phyloP scores from a whole-genome alignment of 1,140 invertebrate species.

The Luehdorfia chinensis region DNA sequence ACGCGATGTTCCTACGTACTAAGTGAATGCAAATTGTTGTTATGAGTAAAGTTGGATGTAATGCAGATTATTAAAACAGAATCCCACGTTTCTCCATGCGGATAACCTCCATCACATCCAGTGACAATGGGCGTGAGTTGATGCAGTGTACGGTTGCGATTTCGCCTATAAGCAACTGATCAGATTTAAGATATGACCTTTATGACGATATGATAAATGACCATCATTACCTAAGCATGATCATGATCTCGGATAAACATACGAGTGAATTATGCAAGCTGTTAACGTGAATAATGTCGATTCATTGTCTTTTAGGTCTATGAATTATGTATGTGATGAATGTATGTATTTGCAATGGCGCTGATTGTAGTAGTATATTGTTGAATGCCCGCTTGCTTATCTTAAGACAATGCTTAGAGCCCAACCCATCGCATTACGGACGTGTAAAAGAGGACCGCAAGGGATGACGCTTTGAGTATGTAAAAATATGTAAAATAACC shows the following conservation, averaged over 20 bases:
- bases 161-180: too few relatives aligned
- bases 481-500: background rate
- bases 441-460: background rate
- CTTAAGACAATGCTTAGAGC: constrained; percentile 8
- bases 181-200: too few relatives aligned
- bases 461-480: background rate
- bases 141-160: too few relatives aligned
- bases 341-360: background rate
- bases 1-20: too few relatives aligned
- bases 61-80: background rate
- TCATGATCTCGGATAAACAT: too few relatives aligned
- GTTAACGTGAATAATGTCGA: background rate
- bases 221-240: too few relatives aligned
- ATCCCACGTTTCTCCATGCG: background rate
- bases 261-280: too few relatives aligned
- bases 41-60: background rate
- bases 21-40: background rate
- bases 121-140: constrained; percentile 1
- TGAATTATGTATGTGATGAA: constrained; percentile 9
- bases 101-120: constrained; percentile 3
- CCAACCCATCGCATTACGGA: constrained; percentile 4
- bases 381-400: background rate
- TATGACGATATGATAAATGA: too few relatives aligned
- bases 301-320: background rate
- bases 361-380: background rate